Evolutionary conservation across 2,888 invertebrate genomes (phyloP).

Genomic region (Anticlea derivata): DNA sequence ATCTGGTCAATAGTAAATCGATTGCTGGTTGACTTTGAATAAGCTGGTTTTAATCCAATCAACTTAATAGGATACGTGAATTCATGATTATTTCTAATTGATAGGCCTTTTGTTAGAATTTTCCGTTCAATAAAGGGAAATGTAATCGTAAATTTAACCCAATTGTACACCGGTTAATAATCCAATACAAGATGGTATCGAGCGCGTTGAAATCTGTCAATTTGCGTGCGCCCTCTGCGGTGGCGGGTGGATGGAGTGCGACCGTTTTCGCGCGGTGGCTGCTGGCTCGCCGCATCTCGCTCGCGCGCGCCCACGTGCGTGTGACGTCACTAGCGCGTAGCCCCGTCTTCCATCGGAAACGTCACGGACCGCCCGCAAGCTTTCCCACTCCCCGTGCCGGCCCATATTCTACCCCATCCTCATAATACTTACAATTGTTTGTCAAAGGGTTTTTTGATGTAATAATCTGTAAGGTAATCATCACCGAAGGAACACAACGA

Average conservation of each 20-base stretch:
- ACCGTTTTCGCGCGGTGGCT: constrained; percentile 54
- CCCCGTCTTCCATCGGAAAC: constrained; percentile 42
- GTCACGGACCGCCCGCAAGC: constrained; percentile 53
- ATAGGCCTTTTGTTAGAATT: too few species aligned
- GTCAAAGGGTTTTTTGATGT: background rate
- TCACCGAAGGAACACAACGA: background rate
- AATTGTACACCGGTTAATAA: constrained; percentile 54
- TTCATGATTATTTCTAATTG: background rate
- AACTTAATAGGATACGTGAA: too few species aligned
- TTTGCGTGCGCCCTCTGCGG: constrained; percentile 67
- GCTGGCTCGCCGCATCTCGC: constrained; percentile 47
- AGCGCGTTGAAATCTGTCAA: constrained; percentile 75
- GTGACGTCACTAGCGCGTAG: constrained; percentile 69
- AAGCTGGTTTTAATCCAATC: too few species aligned
- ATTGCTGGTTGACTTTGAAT: background rate
- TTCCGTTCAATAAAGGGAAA: background rate
- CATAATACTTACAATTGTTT: constrained; percentile 7
- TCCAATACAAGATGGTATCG: constrained; percentile 76
- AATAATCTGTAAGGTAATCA: background rate
- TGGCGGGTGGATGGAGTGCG: constrained; percentile 43
- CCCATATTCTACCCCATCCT: constrained; percentile 9
- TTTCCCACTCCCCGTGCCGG: constrained; percentile 10
- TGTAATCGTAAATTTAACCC: constrained; percentile 2
- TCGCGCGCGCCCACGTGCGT: constrained; percentile 73
- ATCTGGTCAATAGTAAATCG: background rate